Percentiles rank a stretch among this genome's conserved stretches.
phyloP scores from a whole-genome alignment of 2,888 invertebrate genomes.

The Catocala nupta region DNA sequence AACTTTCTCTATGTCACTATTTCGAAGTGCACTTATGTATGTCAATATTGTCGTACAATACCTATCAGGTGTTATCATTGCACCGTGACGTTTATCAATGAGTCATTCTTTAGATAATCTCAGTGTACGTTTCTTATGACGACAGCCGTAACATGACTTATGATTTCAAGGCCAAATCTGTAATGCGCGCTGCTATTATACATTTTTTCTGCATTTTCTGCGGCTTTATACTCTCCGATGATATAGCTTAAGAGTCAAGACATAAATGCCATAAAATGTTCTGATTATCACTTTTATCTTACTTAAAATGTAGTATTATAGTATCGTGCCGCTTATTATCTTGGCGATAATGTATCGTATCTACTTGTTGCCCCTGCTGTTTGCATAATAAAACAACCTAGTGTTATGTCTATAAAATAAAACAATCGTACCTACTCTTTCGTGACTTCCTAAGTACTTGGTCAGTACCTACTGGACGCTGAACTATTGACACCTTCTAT shows the following conservation, averaged over 20 bases:
- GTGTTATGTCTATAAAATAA: conserved; percentile 7
- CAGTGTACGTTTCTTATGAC: not conserved
- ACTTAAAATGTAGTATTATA: not conserved
- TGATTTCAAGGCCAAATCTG: not conserved
- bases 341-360: not conserved
- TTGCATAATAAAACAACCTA: conserved; percentile 6
- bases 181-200: not conserved
- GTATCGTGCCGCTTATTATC: not conserved
- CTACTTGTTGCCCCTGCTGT: conserved; percentile 2
- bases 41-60: conserved; percentile 11
- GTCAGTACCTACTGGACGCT: conserved; percentile 11
- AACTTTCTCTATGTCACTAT: not conserved
- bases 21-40: conserved; percentile 2
- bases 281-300: not conserved
- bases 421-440: conserved; percentile 16
- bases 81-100: conserved; percentile 14
- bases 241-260: too few relatives aligned
- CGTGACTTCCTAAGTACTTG: conserved; percentile 20
- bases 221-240: too few relatives aligned
- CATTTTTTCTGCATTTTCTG: not conserved
- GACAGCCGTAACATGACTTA: not conserved
- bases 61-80: conserved; percentile 12
- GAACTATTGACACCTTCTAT: conserved; percentile 22
- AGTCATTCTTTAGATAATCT: not conserved
- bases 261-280: too few relatives aligned